These are phyloP conservation scores for Pygoscelis antarcticus DNA, from an alignment of 2,113 vertebrate species.

Conservation along the genomic window DNA sequence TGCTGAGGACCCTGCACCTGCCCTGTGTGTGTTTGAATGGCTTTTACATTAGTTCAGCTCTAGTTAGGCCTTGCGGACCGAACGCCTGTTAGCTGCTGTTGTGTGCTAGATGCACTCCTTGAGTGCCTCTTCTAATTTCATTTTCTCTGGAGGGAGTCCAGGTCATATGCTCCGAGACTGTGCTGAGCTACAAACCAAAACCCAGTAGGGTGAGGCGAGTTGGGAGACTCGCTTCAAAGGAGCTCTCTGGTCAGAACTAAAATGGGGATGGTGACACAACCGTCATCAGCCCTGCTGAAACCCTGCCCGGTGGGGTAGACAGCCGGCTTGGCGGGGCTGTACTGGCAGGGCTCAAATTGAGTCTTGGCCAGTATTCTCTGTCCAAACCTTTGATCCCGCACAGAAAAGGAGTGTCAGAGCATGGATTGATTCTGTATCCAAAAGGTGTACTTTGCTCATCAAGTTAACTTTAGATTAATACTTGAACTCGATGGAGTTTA, in stretches of 20 bases:
- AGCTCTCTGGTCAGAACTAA: background rate
- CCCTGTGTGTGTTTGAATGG: background rate
- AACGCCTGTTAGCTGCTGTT: background rate
- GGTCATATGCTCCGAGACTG: rapidly evolving
- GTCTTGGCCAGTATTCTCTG: background rate
- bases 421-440: background rate
- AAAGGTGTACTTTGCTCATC: background rate
- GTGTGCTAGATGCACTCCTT: rapidly evolving
- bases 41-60: background rate
- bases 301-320: background rate
- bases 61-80: rapidly evolving
- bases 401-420: background rate
- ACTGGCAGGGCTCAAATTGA: background rate
- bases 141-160: background rate
- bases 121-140: background rate
- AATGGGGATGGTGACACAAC: background rate
- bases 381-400: background rate
- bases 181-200: background rate
- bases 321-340: rapidly evolving
- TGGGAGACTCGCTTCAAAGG: background rate
- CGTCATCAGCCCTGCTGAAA: background rate
- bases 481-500: background rate
- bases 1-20: background rate
- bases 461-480: background rate
- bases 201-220: rapidly evolving